Base-by-base conservation (phyloP, 2,888 invertebrate species). In the Seladonia tumulorum region DNA sequence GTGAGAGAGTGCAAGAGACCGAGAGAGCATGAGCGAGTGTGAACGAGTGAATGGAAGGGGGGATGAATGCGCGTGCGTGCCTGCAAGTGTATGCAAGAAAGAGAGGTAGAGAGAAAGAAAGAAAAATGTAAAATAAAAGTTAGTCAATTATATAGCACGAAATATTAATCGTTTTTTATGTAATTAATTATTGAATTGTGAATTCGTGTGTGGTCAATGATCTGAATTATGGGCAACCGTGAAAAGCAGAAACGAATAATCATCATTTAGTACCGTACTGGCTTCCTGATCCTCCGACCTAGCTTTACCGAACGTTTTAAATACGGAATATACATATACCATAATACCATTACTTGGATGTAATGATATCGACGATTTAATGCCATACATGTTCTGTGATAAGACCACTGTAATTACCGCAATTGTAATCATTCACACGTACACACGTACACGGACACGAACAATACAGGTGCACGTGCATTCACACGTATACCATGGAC, bases 341-440 rank as follows among this genome's bases (percentile, higher is more conserved):
- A 89, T 68, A 35, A 68, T 93, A 94, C 92, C 92, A 90, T 93
- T 93, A 93, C 93, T 91, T 91, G 92, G n/a, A 42, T 93, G 93
- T 92, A 92, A 94, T 92, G 93, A 94, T 91, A 94, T 85, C 47
- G 85, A 85, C 71, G 92, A 93, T 95, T 94, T 94, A 95, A 95
- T 95, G 95, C 95, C 95, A 95, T 95, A 95, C 95, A 95, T 95
- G 94, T 95, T 95, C 95, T 95, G 95, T 95, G 95, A 95, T 95
- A 95, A 95, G 95, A 95, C 94, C 95, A 94, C 94, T 95, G 93
- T 94, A 94, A 94, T 94, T 94, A 94, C 93, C 93, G 93, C 94
- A 94, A 94, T 93, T 93, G 92, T 94, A 93, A 76, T 78, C 78
- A 70, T 77, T 74, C 75, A 63, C 63, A 35, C 76, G 63, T 63